Conservation (phyloP, 2,797 vertebrate genomes). For the Etheostoma nigrum region DNA sequence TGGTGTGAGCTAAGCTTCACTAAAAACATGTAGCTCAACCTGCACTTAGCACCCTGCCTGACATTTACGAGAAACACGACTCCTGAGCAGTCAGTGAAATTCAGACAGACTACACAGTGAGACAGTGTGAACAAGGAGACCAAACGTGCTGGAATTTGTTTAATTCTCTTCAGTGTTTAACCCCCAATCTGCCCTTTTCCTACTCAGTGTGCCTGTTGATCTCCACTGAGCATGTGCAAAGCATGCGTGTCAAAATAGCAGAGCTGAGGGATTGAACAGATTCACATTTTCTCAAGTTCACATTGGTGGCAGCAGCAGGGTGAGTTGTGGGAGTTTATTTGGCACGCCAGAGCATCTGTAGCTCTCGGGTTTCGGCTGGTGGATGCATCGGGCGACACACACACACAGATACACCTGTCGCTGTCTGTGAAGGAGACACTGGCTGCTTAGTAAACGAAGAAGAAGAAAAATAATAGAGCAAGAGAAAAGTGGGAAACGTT, state of each 20-base stretch:
- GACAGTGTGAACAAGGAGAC: constrained; percentile 72
- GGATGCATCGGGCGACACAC: constrained; percentile 69
- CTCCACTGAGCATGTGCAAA: constrained; percentile 72
- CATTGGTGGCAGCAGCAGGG: constrained; percentile 77
- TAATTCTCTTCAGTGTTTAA: constrained; percentile 40
- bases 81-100: constrained; percentile 51
- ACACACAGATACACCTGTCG: constrained; percentile 84
- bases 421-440: constrained; percentile 72
- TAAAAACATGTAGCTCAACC: constrained; percentile 69
- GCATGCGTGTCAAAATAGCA: constrained; percentile 81
- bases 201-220: constrained; percentile 13
- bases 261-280: constrained; percentile 75
- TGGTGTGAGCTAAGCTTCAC: constrained; percentile 68
- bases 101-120: constrained; percentile 46
- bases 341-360: constrained; percentile 77
- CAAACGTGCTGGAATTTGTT: constrained; percentile 47
- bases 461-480: neutral
- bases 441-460: constrained; percentile 11
- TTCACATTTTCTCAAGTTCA: constrained; percentile 88
- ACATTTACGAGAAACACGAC: constrained; percentile 82
- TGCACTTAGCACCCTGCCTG: constrained; percentile 80
- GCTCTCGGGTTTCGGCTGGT: constrained; percentile 85
- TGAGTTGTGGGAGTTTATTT: constrained; percentile 85
- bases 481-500: neutral
- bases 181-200: neutral